Percentiles rank a stretch among this genome's conserved stretches.
phyloP scores from a whole-genome alignment of 2,888 invertebrate genomes.

The Luperina nickerlii region DNA sequence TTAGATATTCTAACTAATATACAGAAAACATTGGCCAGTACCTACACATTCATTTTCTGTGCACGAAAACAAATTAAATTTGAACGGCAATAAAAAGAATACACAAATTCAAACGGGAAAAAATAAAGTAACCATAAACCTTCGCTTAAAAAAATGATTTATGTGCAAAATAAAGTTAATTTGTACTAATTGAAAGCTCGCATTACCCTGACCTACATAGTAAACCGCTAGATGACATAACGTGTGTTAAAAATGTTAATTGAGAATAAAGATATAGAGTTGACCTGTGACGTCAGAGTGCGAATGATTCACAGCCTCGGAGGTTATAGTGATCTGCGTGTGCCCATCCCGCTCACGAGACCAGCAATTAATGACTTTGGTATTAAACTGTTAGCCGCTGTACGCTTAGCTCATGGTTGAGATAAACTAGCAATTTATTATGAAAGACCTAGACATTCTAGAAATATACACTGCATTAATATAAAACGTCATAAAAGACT shows the following conservation, averaged over 20 bases:
- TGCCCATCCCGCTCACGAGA: slow-evolving; percentile 49
- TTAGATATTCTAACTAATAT: not conserved
- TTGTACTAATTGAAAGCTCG: slow-evolving; percentile 51
- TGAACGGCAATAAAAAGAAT: not conserved
- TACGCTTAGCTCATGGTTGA: slow-evolving; percentile 28
- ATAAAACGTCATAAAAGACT: not conserved
- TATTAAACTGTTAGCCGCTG: slow-evolving; percentile 43
- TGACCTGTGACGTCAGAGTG: slow-evolving; percentile 72
- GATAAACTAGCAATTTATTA: slow-evolving; percentile 31
- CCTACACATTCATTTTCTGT: not conserved
- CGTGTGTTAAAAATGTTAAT: slow-evolving; percentile 63
- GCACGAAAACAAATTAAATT: not conserved
- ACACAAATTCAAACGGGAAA: not conserved
- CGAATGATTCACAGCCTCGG: slow-evolving; percentile 65
- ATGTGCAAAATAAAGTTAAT: slow-evolving; percentile 44
- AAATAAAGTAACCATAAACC: slow-evolving; percentile 25
- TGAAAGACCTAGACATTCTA: slow-evolving; percentile 12
- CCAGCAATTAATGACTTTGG: slow-evolving; percentile 39
- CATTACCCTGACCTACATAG: slow-evolving; percentile 60
- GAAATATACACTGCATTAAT: not conserved
- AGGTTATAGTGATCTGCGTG: slow-evolving; percentile 53
- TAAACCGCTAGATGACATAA: slow-evolving; percentile 57
- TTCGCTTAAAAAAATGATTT: slow-evolving; percentile 36
- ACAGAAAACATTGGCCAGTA: not conserved
- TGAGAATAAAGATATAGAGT: slow-evolving; percentile 53